These are phyloP conservation scores for Microtus richardsoni DNA, from an alignment of 2,113 vertebrate genomes.

Conservation along the genomic window DNA sequence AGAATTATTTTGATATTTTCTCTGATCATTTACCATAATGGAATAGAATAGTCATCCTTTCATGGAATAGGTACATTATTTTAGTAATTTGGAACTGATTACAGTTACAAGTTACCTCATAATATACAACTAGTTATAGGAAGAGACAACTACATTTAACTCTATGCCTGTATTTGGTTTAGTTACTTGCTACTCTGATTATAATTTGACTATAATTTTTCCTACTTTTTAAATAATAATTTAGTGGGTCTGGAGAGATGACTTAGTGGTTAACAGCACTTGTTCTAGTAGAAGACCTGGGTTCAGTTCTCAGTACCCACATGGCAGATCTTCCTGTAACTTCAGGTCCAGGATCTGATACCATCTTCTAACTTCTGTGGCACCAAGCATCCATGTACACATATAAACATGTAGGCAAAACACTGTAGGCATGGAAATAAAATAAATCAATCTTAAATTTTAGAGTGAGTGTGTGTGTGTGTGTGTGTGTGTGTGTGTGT, in stretches of 20 bases:
- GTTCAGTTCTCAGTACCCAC: not conserved
- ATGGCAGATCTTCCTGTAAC: not conserved
- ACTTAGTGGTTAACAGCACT: not conserved
- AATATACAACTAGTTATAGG: not conserved
- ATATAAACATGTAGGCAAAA: not conserved
- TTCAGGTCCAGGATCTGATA: not conserved
- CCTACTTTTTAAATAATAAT: not conserved
- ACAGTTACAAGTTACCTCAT: not conserved
- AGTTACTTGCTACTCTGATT: slow-evolving; percentile 47
- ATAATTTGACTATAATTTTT: not conserved
- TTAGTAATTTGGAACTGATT: slow-evolving; percentile 48
- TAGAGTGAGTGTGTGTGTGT: no score
- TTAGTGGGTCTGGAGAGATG: not conserved
- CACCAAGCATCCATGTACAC: not conserved
- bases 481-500: no score
- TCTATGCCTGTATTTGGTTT: not conserved
- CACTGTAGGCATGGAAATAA: not conserved
- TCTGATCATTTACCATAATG: slow-evolving; percentile 47
- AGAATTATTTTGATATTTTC: slow-evolving; percentile 51
- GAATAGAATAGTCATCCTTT: slow-evolving; percentile 16
- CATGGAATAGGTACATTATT: slow-evolving; percentile 25
- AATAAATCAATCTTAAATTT: not conserved
- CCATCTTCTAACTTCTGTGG: not conserved
- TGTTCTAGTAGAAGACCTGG: not conserved
- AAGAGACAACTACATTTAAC: slow-evolving; percentile 8